A percentile compares a stretch with the other conserved stretches of the same genome.
phyloP scores from a whole-genome alignment of 2,113 vertebrate genomes.

The Burhinus bistriatus region DNA sequence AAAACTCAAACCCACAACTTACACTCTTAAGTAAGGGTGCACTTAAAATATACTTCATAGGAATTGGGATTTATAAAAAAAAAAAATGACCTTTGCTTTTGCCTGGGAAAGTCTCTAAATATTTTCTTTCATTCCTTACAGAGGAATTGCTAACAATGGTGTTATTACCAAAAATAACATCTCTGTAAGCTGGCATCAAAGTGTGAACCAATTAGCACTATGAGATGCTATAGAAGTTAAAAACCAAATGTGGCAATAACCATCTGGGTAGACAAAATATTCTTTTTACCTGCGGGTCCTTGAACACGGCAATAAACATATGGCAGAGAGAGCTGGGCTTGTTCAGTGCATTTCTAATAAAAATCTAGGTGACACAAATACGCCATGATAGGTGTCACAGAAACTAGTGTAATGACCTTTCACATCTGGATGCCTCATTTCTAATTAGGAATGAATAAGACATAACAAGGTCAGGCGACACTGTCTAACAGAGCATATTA shows the following conservation, averaged over 20 bases:
- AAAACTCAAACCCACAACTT: not conserved
- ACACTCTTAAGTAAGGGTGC: not conserved
- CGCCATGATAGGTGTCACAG: constrained; percentile 21
- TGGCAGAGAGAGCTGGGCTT: constrained; percentile 22
- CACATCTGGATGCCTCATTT: constrained; percentile 44
- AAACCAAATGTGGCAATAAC: constrained; percentile 37
- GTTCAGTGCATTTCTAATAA: constrained; percentile 54
- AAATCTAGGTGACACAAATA: constrained; percentile 55
- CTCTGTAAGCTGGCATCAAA: constrained; percentile 7
- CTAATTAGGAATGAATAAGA: constrained; percentile 56
- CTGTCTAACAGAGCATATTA: constrained; percentile 4
- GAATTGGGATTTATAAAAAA: not conserved
- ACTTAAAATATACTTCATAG: not conserved
- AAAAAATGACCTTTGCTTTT: not conserved
- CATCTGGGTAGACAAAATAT: constrained; percentile 54
- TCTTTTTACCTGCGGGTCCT: constrained; percentile 48
- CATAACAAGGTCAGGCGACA: constrained; percentile 49
- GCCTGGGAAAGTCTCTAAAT: not conserved
- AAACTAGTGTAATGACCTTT: constrained; percentile 49
- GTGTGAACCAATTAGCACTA: constrained; percentile 53
- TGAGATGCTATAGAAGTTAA: constrained; percentile 30
- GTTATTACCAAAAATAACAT: constrained; percentile 22
- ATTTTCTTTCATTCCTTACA: not conserved
- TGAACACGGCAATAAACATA: constrained; percentile 58
- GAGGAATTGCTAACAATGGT: not conserved